Base-by-base conservation (phyloP, 2,888 invertebrate genomes). In the Cerastoderma edule region DNA sequence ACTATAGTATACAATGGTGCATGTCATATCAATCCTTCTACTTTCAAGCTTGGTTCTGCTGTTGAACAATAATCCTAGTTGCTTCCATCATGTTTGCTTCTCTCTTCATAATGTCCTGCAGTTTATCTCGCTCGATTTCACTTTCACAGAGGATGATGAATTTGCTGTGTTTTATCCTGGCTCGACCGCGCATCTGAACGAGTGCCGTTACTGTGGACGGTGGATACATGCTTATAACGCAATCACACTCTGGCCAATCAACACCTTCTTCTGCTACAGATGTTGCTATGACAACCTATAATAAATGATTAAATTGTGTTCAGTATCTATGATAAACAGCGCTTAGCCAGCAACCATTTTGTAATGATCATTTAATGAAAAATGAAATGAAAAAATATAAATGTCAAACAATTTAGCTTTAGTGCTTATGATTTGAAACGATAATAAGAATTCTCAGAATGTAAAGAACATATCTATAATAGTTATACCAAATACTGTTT, bases 231-330 rank as follows among this genome's bases (percentile, higher is more conserved):
- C 88, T 86, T 19, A 91, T 83, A 6, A 91, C 90, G 27, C 90
- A 85, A 65, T 90, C 87, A 79, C 91, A 89, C 63, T 87, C 86
- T 10, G 89, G 89, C 57, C 90, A 81, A 78, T 91, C 91, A 28
- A 91, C 81, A 5, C 91, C 91, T 71, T 91, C 91, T 75, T 91
- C 90, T 13, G 89, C 90, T 19, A 91, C 89, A 10, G 90, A 89
- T 0, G 91, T 91, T 1, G 91, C 91, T 22, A 91, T 84, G 1
- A 91, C 75, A 16, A 90, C 84, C 72, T 81, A 35, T 19, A 67
- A 67, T 24, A 2, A 50, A 50, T 6, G 22, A 50, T n/a, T 16
- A 22, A 22, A 1, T 16, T 16, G 10, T 50, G 50, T 39, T 39
- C n/a, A n/a, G n/a, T n/a, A n/a, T n/a, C n/a, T n/a, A n/a, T n/a